These are phyloP conservation scores for Artemisiospiza belli DNA, from an alignment of 2,113 vertebrate species.

Conservation along the genomic window DNA sequence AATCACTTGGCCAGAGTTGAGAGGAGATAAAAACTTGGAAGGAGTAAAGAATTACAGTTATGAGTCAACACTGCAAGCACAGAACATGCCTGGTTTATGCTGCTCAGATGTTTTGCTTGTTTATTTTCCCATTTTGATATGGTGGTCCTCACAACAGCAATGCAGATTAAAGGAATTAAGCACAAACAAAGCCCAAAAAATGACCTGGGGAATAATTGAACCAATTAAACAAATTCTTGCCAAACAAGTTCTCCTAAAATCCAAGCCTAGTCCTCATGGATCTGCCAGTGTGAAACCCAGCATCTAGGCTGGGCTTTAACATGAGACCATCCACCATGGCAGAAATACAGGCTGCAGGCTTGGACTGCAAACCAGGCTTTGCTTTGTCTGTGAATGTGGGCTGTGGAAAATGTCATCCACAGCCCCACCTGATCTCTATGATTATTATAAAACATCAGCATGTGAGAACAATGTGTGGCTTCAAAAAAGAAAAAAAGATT, in stretches of 20 bases:
- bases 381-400: background rate
- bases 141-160: background rate
- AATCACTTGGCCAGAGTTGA: background rate
- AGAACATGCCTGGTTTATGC: background rate
- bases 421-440: background rate
- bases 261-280: background rate
- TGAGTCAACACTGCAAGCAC: background rate
- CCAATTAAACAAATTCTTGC: background rate
- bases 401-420: background rate
- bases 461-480: background rate
- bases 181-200: background rate
- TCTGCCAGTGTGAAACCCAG: background rate
- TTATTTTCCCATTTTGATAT: background rate
- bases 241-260: background rate
- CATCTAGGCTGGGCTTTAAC: background rate
- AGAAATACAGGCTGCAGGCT: background rate
- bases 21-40: background rate
- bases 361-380: background rate
- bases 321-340: rapidly evolving
- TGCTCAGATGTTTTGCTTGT: background rate
- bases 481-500: background rate
- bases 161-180: background rate
- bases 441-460: background rate
- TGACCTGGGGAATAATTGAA: background rate
- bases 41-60: background rate